Evolutionary conservation across 1,140 invertebrate genomes (phyloP).

Genomic region (Littorina saxatilis): DNA sequence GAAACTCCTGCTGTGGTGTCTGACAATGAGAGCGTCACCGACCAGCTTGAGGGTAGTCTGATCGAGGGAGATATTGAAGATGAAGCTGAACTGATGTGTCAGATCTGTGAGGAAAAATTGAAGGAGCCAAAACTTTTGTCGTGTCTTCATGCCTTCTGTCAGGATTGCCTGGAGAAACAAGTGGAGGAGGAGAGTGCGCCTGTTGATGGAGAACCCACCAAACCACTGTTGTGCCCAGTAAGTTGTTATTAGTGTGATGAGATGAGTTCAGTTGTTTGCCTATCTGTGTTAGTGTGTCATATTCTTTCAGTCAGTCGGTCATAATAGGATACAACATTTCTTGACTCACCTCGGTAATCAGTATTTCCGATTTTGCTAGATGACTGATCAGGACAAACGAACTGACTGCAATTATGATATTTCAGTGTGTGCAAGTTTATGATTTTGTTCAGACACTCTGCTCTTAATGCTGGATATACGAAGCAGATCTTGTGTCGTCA

Average conservation of each 20-base stretch:
- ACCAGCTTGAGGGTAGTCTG: neutral
- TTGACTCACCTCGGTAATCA: no score
- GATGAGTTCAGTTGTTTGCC: neutral
- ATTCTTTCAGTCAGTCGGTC: no score
- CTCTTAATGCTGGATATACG: no score
- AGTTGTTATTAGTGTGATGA: neutral
- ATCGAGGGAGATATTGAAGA: constrained; percentile 25
- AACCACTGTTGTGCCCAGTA: neutral
- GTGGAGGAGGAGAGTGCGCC: constrained; percentile 79
- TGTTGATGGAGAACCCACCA: constrained; percentile 29
- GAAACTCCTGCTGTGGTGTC: neutral
- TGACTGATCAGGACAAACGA: no score
- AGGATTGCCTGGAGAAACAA: constrained; percentile 88
- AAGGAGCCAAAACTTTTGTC: constrained; percentile 88
- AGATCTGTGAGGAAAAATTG: constrained; percentile 81
- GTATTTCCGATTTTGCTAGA: no score
- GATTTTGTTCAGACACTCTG: no score
- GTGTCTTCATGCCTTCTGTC: constrained; percentile 95
- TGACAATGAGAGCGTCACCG: neutral
- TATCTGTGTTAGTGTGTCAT: neutral
- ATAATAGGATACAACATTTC: no score
- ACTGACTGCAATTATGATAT: no score
- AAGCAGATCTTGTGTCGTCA: no score
- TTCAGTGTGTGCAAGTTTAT: no score
- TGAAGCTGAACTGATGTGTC: constrained; percentile 53